These are phyloP conservation scores for Drosophila nr. medialis DNA, from an alignment of 2,888 invertebrate genomes.

Conservation along the genomic window DNA sequence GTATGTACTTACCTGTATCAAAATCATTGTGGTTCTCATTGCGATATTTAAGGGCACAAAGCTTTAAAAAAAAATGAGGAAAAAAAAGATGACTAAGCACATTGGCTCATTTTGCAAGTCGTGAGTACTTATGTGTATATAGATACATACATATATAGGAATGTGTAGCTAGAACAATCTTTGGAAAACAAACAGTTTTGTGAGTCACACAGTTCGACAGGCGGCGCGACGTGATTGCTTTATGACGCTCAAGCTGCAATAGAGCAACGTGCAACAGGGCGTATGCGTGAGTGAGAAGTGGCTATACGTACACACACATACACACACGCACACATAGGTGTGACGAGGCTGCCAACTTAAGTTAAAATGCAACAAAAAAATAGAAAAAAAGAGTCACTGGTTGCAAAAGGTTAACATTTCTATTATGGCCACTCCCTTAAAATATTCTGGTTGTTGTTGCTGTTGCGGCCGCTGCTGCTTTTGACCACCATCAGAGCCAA, in stretches of 20 bases:
- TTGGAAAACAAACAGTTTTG: slow-evolving; percentile 31
- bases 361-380: neutral
- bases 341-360: slow-evolving; percentile 32
- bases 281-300: neutral
- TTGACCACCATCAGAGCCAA: slow-evolving; percentile 57
- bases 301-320: neutral
- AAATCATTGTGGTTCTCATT: neutral
- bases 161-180: neutral
- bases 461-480: slow-evolving; percentile 38
- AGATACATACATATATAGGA: neutral
- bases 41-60: neutral
- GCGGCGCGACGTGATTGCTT: slow-evolving; percentile 27
- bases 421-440: slow-evolving; percentile 75
- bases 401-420: slow-evolving; percentile 80
- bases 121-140: neutral
- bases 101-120: neutral
- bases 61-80: neutral
- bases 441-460: slow-evolving; percentile 22
- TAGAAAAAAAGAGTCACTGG: slow-evolving; percentile 18
- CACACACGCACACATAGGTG: slow-evolving; percentile 13
- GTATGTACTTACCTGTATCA: neutral
- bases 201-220: slow-evolving; percentile 43
- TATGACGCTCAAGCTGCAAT: slow-evolving; percentile 23
- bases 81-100: slow-evolving; percentile 4
- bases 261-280: slow-evolving; percentile 5